Base-by-base conservation (phyloP, 2,888 invertebrate species). In the Myopa tessellatipennis region DNA sequence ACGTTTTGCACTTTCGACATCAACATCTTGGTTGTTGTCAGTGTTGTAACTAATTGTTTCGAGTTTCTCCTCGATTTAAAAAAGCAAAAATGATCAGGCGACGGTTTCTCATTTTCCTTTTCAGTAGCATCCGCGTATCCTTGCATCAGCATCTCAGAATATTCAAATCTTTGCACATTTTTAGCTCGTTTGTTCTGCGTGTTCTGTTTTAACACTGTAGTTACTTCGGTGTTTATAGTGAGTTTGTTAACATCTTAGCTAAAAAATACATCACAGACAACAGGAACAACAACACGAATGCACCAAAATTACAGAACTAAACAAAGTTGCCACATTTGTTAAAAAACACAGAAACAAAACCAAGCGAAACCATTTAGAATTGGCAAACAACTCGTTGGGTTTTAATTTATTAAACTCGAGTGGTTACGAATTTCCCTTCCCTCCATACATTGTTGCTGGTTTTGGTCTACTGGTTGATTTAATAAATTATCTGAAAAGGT, bases 341-440 rank as follows among this genome's bases (percentile, higher is more conserved):
- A 38, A 38, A 73, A 60, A 58, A 45, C 45, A 45, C 45, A 45
- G 3, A 45, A 45, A 45, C 45, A 45, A 45, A 8, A 10, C 7
- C 1, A 26, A 45, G 10, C 10, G 3, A 45, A 55, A 16, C 85
- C 85, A 86, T 85, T 84, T 83, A 86, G 85, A 86, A 10, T 45
- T 85, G 86, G 86, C 85, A 86, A 84, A 34, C 26, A 63, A 84
- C 86, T 86, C 85, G 88, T 86, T 86, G 87, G 83, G 80, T 82
- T 81, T 81, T 88, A 87, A 86, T 86, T 86, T 86, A 86, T 86
- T 86, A 80, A 83, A 82, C 85, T 82, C 4, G 18, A 58, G 34
- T 55, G 45, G 63, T 1, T 34, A 36, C 55, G 52, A 70, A 70
- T n/a, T 55, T 55, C 16, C 14, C 55, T 55, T 1, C 16, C 55